Evolutionary conservation across 2,113 vertebrate genomes (phyloP).

Genomic region (Redunca redunca): DNA sequence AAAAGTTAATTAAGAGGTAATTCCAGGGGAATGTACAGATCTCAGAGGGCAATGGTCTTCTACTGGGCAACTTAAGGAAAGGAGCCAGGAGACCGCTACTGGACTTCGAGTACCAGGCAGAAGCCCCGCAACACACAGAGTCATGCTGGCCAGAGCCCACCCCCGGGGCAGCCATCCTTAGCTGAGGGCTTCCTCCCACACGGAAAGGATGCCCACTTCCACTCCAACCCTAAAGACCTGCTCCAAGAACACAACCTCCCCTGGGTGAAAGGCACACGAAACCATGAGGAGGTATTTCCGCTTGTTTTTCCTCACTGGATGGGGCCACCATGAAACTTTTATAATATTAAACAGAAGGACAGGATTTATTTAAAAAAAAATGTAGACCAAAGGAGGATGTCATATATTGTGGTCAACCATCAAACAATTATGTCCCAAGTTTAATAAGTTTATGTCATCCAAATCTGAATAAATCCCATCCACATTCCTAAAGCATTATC

Average conservation of each 20-base stretch:
- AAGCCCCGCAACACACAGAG: not conserved
- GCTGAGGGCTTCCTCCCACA: not conserved
- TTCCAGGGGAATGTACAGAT: constrained; percentile 42
- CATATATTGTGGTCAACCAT: not conserved
- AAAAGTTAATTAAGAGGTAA: constrained; percentile 66
- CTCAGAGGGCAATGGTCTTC: not conserved
- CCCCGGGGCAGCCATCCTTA: not conserved
- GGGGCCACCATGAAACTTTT: not conserved
- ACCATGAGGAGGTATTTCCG: too few species aligned
- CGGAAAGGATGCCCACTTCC: not conserved
- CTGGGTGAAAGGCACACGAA: not conserved
- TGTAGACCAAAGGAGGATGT: not conserved
- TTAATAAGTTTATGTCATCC: not conserved
- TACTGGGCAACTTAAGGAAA: not conserved
- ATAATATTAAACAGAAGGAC: not conserved
- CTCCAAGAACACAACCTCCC: not conserved
- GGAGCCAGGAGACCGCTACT: not conserved
- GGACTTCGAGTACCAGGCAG: not conserved
- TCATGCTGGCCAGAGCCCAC: not conserved
- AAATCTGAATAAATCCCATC: not conserved
- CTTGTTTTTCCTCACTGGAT: not conserved
- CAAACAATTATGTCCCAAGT: not conserved
- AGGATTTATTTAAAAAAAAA: not conserved
- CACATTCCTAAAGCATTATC: not conserved
- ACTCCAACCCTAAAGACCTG: not conserved